phyloP scores from a whole-genome alignment of 1,140 invertebrate genomes.

The Hesperophylax magnus region DNA sequence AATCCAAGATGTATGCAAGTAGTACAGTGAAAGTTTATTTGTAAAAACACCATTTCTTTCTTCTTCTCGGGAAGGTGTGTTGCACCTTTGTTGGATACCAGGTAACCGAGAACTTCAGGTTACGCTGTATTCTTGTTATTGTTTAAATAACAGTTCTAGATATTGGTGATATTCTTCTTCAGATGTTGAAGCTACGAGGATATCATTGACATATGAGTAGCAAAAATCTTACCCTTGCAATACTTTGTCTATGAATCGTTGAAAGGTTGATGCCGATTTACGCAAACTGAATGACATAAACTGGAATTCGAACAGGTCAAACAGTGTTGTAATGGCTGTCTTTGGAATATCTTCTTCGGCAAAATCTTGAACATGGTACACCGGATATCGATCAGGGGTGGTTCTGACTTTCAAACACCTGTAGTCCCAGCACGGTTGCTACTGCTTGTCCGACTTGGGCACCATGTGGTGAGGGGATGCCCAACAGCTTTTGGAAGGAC shows the following conservation, averaged over 20 bases:
- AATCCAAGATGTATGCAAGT: no score
- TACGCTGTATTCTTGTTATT: background rate
- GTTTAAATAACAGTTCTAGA: background rate
- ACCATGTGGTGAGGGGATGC: conserved; percentile 65
- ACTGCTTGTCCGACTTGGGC: conserved; percentile 62
- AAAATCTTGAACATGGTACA: conserved; percentile 59
- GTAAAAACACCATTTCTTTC: no score
- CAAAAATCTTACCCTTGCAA: background rate
- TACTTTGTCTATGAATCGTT: conserved; percentile 56
- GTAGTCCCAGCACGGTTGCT: conserved; percentile 69
- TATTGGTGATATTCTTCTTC: background rate
- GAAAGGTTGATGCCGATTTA: conserved; percentile 68
- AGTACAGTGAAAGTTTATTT: no score
- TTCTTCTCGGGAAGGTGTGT: background rate
- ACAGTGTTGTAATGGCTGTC: background rate
- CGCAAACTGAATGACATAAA: conserved; percentile 65
- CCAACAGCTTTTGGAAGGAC: conserved; percentile 60
- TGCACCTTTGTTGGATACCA: background rate
- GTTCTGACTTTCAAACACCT: conserved; percentile 50
- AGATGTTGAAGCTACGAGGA: background rate
- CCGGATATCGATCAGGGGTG: conserved; percentile 33
- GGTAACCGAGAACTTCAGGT: background rate
- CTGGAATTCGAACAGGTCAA: background rate
- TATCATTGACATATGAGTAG: background rate
- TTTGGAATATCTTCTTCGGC: background rate